These are phyloP conservation scores for Sussaba pulchella DNA, from an alignment of 2,888 invertebrate genomes.

Conservation along the genomic window DNA sequence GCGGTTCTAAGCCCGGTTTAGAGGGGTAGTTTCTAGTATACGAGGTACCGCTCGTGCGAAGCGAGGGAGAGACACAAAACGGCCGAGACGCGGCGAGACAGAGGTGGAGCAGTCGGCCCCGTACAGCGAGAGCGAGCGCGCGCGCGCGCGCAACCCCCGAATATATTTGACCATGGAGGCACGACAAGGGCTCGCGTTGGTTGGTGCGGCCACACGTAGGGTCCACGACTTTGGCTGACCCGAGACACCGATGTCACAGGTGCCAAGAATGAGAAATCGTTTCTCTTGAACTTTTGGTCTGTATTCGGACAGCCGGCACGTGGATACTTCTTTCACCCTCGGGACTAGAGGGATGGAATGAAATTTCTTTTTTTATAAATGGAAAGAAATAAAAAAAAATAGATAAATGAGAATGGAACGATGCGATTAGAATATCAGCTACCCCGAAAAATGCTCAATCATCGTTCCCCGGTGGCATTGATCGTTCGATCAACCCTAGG, in stretches of 20 bases:
- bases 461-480: background rate
- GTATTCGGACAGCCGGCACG: constrained; percentile 48
- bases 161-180: constrained; percentile 60
- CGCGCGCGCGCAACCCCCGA: constrained; percentile 54
- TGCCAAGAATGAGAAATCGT: constrained; percentile 59
- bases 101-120: constrained; percentile 30
- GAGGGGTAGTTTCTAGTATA: constrained; percentile 75
- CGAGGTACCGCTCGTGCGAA: background rate
- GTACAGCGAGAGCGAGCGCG: no score
- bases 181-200: background rate
- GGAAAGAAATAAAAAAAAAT: background rate
- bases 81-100: constrained; percentile 34
- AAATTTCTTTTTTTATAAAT: no score
- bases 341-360: constrained; percentile 30
- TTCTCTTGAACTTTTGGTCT: constrained; percentile 34
- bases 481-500: constrained; percentile 49
- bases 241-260: constrained; percentile 50
- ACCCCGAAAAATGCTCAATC: background rate
- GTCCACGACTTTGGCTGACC: constrained; percentile 63
- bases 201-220: constrained; percentile 29
- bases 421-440: background rate
- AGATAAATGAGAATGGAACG: constrained; percentile 10
- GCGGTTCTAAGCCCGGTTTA: constrained; percentile 83
- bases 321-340: constrained; percentile 50
- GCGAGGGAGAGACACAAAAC: constrained; percentile 34